Conservation (phyloP, 2,113 vertebrate genomes). For the Marmota flaviventris region DNA sequence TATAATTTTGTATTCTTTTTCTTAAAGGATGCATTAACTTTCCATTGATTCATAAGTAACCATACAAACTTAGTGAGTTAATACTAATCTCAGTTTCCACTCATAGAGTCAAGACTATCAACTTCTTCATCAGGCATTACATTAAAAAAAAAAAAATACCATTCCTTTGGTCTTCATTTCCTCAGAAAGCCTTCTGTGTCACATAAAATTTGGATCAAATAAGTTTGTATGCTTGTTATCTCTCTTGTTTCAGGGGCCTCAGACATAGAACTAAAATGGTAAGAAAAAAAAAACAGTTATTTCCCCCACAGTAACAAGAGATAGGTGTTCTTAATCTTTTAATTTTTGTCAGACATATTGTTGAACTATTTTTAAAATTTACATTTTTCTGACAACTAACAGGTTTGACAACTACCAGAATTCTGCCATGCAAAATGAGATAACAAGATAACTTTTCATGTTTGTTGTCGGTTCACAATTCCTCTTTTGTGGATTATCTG, state of each 20-base stretch:
- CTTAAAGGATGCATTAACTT: background rate
- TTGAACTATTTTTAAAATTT: slow-evolving; percentile 12
- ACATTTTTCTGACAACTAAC: background rate
- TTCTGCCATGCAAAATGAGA: no score
- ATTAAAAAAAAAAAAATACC: background rate
- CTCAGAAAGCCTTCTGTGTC: background rate
- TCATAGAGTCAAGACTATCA: no score
- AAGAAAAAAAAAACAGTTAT: background rate
- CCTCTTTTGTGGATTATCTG: background rate
- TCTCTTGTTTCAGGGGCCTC: background rate
- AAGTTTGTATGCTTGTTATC: background rate
- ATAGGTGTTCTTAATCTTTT: background rate
- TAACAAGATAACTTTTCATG: background rate
- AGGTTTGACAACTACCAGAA: background rate
- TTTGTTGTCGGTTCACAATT: background rate
- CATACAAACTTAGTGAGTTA: background rate
- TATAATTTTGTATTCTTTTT: background rate
- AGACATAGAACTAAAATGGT: background rate
- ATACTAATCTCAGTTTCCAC: background rate
- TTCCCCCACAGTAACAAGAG: background rate
- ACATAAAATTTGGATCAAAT: background rate
- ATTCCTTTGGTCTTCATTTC: background rate
- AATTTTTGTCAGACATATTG: slow-evolving; percentile 13
- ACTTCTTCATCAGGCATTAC: background rate
- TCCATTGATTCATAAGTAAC: background rate